phyloP scores from a whole-genome alignment of 1,140 invertebrate species.

The Drosophila fuyamai region DNA sequence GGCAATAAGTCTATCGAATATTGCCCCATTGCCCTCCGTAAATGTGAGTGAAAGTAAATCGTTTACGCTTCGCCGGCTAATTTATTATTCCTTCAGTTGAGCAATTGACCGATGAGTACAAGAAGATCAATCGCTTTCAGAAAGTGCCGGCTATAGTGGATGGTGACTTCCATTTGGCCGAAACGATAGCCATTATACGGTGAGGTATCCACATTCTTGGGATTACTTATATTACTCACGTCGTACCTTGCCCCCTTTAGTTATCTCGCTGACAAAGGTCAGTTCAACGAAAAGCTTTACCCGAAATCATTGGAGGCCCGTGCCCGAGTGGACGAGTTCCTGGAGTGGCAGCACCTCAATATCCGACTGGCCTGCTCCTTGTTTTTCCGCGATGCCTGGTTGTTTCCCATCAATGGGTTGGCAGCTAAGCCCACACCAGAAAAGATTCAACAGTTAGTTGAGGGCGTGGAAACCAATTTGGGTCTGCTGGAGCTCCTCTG shows the following conservation, averaged over 20 bases:
- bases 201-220: constrained; percentile 6
- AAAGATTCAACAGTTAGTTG: constrained; percentile 85
- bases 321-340: constrained; percentile 92
- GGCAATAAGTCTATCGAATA: constrained; percentile 87
- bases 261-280: constrained; percentile 69
- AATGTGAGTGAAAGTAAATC: constrained; percentile 84
- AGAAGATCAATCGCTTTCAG: constrained; percentile 90
- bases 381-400: constrained; percentile 88
- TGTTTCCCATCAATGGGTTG: constrained; percentile 85
- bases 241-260: constrained; percentile 32
- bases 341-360: constrained; percentile 94
- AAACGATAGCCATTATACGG: constrained; percentile 89
- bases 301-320: constrained; percentile 88
- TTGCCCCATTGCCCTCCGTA: constrained; percentile 86
- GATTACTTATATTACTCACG: not conserved
- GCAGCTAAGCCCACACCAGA: constrained; percentile 83
- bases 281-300: constrained; percentile 89
- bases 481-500: constrained; percentile 88
- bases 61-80: not conserved
- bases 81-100: constrained; percentile 86
- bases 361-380: constrained; percentile 88
- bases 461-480: constrained; percentile 84
- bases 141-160: constrained; percentile 92
- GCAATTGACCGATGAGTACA: constrained; percentile 89
- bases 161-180: constrained; percentile 90